Evolutionary conservation across 2,113 vertebrate species (phyloP).

Genomic region (Anseranas semipalmata): DNA sequence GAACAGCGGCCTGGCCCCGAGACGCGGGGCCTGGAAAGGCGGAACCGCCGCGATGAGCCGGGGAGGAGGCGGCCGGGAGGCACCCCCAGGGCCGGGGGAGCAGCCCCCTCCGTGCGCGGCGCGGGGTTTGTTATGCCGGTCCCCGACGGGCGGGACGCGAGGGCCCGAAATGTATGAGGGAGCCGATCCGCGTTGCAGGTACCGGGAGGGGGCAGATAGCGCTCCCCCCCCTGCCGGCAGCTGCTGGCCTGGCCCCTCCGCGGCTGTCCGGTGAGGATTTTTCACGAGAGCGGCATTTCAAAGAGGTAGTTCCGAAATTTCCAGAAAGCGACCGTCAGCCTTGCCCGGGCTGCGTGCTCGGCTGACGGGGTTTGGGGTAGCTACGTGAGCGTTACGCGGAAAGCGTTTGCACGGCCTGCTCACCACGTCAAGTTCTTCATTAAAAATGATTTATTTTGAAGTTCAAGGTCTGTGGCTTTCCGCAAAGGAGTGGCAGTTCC

Average conservation of each 20-base stretch:
- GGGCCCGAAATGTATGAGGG: too few species aligned
- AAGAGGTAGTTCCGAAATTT: neutral
- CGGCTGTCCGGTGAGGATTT: neutral
- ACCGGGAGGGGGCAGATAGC: neutral
- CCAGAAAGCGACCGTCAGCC: neutral
- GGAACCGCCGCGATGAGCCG: neutral
- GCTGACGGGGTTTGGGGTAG: neutral
- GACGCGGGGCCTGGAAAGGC: neutral
- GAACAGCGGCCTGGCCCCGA: neutral
- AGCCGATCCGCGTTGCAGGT: rapidly evolving
- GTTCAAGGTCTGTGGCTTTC: neutral
- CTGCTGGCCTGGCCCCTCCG: neutral
- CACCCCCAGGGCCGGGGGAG: neutral
- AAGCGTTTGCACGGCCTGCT: neutral
- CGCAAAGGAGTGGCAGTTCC: neutral
- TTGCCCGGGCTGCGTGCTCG: neutral
- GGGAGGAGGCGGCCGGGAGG: neutral
- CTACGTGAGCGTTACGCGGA: rapidly evolving
- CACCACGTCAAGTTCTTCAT: neutral
- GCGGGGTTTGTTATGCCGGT: rapidly evolving
- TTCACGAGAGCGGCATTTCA: neutral
- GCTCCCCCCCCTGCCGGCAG: too few species aligned
- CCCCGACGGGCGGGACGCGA: neutral
- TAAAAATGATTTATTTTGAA: neutral
- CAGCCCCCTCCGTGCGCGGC: rapidly evolving